phyloP scores from a whole-genome alignment of 2,888 invertebrate species.

The Lamproptera curius region DNA sequence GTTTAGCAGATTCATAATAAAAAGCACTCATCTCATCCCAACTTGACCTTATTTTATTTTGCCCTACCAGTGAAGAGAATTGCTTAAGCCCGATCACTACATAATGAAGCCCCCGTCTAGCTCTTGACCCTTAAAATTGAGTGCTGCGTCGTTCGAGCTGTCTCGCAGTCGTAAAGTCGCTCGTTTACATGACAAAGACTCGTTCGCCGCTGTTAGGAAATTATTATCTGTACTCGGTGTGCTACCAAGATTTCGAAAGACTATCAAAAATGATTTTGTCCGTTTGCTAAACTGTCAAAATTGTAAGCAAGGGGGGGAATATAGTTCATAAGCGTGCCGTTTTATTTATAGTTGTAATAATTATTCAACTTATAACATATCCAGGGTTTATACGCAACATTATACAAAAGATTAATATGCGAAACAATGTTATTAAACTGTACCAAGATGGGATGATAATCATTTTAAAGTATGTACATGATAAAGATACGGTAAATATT shows the following conservation, averaged over 20 bases:
- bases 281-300: no score
- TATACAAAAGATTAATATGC: no score
- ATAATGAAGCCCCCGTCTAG: constrained; percentile 30
- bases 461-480: no score
- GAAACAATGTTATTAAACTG: no score
- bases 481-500: no score
- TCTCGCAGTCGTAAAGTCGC: constrained; percentile 41
- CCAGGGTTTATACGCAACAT: no score
- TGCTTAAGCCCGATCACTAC: constrained; percentile 28
- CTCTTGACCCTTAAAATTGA: constrained; percentile 34
- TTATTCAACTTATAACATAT: no score
- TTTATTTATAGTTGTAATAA: no score
- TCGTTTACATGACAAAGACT: constrained; percentile 67
- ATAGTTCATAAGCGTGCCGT: no score
- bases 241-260: constrained; percentile 36
- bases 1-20: background rate
- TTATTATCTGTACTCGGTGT: constrained; percentile 42
- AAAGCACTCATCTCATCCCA: background rate
- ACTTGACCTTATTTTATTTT: constrained; percentile 13
- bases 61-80: constrained; percentile 14
- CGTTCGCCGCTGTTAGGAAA: constrained; percentile 44
- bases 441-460: no score
- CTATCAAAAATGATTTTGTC: no score
- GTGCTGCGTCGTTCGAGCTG: constrained; percentile 30
- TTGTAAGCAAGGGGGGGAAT: no score